A percentile compares a stretch with the other conserved stretches of the same genome.
These are phyloP conservation scores for Acrocephalus scirpaceus DNA, from an alignment of 2,797 vertebrate species.

Conservation along the genomic window DNA sequence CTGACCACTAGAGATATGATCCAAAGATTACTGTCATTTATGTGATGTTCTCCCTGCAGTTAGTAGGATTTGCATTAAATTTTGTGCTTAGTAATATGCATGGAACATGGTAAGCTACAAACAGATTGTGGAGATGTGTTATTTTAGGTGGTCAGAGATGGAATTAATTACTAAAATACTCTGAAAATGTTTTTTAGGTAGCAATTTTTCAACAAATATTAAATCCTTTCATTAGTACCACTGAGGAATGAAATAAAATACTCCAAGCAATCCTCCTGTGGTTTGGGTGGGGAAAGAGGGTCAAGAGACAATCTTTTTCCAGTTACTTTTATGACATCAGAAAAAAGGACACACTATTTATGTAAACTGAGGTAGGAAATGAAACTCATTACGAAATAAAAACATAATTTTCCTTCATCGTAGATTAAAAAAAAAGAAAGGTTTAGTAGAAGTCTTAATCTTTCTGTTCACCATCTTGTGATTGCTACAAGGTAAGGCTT, in stretches of 20 bases:
- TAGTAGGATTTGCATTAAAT: slow-evolving; percentile 33
- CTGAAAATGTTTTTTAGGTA: neutral
- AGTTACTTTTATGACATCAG: neutral
- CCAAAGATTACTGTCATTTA: neutral
- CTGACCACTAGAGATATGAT: neutral
- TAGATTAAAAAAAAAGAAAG: neutral
- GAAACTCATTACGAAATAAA: neutral
- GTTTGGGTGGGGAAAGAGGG: neutral
- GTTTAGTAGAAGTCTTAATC: neutral
- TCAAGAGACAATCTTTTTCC: neutral
- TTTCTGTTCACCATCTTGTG: neutral
- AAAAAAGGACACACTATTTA: neutral
- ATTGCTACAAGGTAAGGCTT: neutral
- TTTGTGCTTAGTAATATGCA: neutral
- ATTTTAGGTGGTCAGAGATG: neutral
- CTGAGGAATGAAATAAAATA: neutral
- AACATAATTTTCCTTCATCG: neutral
- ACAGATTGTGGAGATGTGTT: neutral
- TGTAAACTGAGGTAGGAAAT: neutral
- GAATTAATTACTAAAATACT: neutral
- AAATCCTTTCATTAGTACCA: neutral
- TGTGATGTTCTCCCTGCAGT: neutral
- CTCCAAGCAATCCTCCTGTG: neutral
- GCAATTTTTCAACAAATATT: neutral
- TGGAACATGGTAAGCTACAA: neutral